These are phyloP conservation scores for Alcedo quadribrachys DNA, from an alignment of 2,797 vertebrate species.

Conservation along the genomic window DNA sequence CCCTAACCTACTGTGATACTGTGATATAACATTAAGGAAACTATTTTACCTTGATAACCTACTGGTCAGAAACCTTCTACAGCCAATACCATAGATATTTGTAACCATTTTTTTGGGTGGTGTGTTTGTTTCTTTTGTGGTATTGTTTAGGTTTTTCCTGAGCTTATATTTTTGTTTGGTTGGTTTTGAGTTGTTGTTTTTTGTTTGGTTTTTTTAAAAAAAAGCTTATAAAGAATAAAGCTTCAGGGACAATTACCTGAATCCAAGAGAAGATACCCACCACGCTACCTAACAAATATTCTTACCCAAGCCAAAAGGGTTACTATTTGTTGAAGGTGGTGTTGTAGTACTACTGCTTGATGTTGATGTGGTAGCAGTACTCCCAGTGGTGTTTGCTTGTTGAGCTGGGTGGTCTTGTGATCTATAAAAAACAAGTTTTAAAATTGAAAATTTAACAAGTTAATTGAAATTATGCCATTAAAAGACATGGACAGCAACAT, in stretches of 20 bases:
- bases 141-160: no score
- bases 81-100: neutral
- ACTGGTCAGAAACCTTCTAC: neutral
- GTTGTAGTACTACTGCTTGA: slow-evolving; percentile 75
- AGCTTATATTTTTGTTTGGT: no score
- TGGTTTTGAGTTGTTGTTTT: no score
- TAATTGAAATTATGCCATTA: neutral
- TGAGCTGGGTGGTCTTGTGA: slow-evolving; percentile 77
- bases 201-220: neutral
- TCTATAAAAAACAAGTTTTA: slow-evolving; percentile 62
- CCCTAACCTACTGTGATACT: no score
- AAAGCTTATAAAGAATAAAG: neutral
- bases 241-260: neutral
- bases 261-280: neutral
- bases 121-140: neutral
- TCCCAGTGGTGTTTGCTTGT: slow-evolving; percentile 73
- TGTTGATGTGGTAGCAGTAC: slow-evolving; percentile 68
- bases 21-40: neutral
- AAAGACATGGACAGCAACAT: neutral
- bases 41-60: neutral
- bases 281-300: neutral
- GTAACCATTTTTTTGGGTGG: neutral
- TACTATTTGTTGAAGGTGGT: slow-evolving; percentile 75
- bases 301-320: slow-evolving; percentile 82
- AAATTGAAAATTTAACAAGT: neutral